Percentiles rank a stretch among this genome's conserved stretches.
These are phyloP conservation scores for Coelinius sp. DNA, from an alignment of 2,888 invertebrate genomes.

Conservation along the genomic window DNA sequence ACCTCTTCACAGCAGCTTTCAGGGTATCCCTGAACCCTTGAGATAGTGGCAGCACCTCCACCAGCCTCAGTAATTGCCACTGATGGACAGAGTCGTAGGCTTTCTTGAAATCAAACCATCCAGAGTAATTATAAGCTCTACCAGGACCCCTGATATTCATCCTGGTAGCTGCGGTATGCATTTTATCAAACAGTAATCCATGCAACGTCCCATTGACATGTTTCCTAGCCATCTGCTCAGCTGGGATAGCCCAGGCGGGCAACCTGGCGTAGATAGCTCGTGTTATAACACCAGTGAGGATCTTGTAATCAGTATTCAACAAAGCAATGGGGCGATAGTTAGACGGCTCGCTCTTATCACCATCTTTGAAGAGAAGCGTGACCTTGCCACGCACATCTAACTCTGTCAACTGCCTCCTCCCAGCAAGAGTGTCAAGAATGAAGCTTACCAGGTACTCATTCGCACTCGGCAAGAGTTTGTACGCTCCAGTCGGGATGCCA, in stretches of 20 bases:
- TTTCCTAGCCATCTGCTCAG: constrained; percentile 40
- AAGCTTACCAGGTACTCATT: constrained; percentile 25
- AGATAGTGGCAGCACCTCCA: constrained; percentile 18
- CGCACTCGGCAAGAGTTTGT: constrained; percentile 37
- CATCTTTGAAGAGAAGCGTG: constrained; percentile 48
- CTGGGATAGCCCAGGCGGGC: background rate
- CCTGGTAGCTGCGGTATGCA: constrained; percentile 39
- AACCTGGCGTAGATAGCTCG: constrained; percentile 36
- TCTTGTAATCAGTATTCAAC: constrained; percentile 52
- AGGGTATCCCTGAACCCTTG: background rate
- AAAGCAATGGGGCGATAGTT: constrained; percentile 51
- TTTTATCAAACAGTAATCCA: constrained; percentile 49
- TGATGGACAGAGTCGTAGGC: constrained; percentile 38
- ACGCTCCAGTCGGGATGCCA: constrained; percentile 37
- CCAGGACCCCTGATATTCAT: background rate
- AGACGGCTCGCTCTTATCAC: constrained; percentile 44
- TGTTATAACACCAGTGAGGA: constrained; percentile 45
- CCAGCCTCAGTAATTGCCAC: constrained; percentile 31
- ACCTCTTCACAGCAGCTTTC: background rate
- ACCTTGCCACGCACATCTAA: constrained; percentile 48
- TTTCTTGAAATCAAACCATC: constrained; percentile 45
- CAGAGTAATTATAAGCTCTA: constrained; percentile 40
- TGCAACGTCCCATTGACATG: constrained; percentile 51
- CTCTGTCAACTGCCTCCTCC: constrained; percentile 11
- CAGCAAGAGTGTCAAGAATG: background rate